These are phyloP conservation scores for Porites australiensis DNA, from an alignment of 64 coral and sea anemone genomes.

Conservation along the genomic window DNA sequence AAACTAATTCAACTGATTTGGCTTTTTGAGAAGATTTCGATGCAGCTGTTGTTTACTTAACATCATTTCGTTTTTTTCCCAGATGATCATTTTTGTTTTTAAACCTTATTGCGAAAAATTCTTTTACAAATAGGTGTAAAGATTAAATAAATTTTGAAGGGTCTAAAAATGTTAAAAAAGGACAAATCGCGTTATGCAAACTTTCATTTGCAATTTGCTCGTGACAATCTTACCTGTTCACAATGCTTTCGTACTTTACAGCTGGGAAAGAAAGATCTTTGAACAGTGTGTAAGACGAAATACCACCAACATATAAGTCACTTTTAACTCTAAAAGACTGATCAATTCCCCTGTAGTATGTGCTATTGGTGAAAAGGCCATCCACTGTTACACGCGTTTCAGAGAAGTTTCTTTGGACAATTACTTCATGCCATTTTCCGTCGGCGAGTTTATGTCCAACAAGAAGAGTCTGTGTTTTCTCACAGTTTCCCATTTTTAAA, in stretches of 20 bases:
- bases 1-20: slow-evolving; percentile 11
- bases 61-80: neutral
- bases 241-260: slow-evolving; percentile 38
- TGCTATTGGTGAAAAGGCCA: slow-evolving; percentile 1
- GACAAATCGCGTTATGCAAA: neutral
- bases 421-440: slow-evolving; percentile 75
- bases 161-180: too few species aligned
- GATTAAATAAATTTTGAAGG: too few species aligned
- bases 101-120: neutral
- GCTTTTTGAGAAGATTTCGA: neutral
- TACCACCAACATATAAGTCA: slow-evolving; percentile 49
- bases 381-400: slow-evolving; percentile 70
- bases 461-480: slow-evolving; percentile 45
- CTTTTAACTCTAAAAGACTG: slow-evolving; percentile 27
- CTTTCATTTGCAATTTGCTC: neutral
- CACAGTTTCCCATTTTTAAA: slow-evolving; percentile 72
- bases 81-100: neutral
- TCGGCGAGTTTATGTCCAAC: slow-evolving; percentile 75
- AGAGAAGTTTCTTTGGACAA: slow-evolving; percentile 44
- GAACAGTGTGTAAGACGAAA: slow-evolving; percentile 25
- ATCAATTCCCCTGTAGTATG: neutral
- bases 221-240: slow-evolving; percentile 43
- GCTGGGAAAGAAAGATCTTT: slow-evolving; percentile 72
- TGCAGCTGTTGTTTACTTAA: neutral
- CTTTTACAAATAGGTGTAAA: too few species aligned